phyloP scores from a whole-genome alignment of 2,113 vertebrate genomes.

The Mus spicilegus region DNA sequence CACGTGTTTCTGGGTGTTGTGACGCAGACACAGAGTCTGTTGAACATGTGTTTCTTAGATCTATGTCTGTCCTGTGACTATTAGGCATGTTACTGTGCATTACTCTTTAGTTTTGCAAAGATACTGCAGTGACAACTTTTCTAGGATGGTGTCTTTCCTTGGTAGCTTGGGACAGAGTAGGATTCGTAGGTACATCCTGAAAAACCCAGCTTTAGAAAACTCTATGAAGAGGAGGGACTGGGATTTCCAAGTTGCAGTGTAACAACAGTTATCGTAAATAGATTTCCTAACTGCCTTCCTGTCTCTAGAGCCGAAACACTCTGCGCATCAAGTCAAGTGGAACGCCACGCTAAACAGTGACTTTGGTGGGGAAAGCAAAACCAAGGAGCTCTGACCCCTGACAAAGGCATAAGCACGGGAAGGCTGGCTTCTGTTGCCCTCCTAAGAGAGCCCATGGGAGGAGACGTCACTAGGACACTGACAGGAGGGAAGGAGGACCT shows the following conservation, averaged over 20 bases:
- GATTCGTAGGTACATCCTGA: neutral
- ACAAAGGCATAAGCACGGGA: neutral
- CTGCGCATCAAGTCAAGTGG: neutral
- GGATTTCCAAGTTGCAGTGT: neutral
- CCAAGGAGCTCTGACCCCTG: neutral
- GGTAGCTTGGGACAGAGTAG: neutral
- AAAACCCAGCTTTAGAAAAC: neutral
- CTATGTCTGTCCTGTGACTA: neutral
- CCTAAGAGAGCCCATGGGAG: neutral
- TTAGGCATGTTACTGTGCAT: neutral
- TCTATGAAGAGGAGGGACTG: neutral
- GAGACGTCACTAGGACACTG: neutral
- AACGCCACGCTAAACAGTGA: neutral
- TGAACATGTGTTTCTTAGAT: neutral
- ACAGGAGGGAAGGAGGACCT: neutral
- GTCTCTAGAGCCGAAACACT: neutral
- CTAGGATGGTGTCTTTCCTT: neutral
- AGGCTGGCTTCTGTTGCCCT: neutral
- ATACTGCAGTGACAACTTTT: neutral
- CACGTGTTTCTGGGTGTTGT: neutral
- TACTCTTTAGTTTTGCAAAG: slow-evolving; percentile 21
- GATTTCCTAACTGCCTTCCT: neutral
- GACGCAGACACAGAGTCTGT: neutral
- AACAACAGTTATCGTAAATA: neutral
- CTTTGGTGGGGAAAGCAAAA: neutral